Conservation (phyloP, 2,113 vertebrate species). For the Rhabdomys dilectus region DNA sequence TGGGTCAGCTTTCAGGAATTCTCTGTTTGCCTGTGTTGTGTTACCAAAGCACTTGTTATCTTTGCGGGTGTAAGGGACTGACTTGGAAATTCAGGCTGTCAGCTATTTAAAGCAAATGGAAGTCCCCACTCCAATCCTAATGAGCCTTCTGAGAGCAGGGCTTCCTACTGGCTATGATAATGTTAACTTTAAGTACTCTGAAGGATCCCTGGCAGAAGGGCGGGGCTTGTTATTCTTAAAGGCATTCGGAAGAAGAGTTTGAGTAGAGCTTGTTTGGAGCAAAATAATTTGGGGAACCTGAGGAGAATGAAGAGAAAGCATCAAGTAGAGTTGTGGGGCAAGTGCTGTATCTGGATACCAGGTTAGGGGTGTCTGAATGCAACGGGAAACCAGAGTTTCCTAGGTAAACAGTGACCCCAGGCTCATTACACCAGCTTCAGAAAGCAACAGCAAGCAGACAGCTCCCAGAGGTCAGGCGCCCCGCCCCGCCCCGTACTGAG, state of each 20-base stretch:
- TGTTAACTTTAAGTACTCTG: constrained; percentile 51
- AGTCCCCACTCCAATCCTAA: constrained; percentile 84
- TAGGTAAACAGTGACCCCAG: not conserved
- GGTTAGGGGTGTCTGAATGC: not conserved
- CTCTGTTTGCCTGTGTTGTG: constrained; percentile 92
- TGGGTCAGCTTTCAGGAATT: constrained; percentile 93
- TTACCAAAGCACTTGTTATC: constrained; percentile 89
- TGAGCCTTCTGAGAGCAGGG: constrained; percentile 73
- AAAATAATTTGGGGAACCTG: not conserved
- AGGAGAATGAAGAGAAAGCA: not conserved
- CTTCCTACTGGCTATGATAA: constrained; percentile 61
- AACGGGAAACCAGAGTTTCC: not conserved
- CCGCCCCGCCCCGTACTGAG: not conserved
- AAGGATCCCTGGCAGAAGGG: constrained; percentile 16
- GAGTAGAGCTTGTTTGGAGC: not conserved
- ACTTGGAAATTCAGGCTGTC: constrained; percentile 88
- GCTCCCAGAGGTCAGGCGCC: not conserved
- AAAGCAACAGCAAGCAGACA: not conserved
- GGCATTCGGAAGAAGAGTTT: constrained; percentile 10
- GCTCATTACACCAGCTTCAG: not conserved
- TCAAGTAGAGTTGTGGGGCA: not conserved
- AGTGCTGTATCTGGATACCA: not conserved
- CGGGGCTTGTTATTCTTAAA: not conserved
- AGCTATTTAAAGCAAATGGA: constrained; percentile 90
- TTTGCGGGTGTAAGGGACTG: constrained; percentile 86